Evolutionary conservation across 2,888 invertebrate genomes (phyloP), one percentile per base, ranked within the genome.

Genomic region (Epistrophe grossulariae): DNA sequence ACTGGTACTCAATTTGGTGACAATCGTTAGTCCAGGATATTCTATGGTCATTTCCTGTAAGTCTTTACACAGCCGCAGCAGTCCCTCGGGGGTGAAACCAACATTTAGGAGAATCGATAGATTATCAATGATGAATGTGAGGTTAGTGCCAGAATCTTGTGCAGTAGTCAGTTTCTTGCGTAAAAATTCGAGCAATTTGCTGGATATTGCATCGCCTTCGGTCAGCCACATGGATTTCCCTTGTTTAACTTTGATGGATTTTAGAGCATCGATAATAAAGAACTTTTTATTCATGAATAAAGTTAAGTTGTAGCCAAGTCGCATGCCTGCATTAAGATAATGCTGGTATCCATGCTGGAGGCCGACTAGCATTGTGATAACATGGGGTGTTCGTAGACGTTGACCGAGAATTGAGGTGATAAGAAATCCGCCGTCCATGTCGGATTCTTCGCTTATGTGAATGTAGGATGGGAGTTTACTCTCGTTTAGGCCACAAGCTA

Each of bases 381-480:
- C 93, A 38, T 92, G 91, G 83, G 95, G 94, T 84, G 94, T 94
- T 89, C 95, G 94, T 68, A 95, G 91, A 45, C 95, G 94, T 89
- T 96, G 94, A 0, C 94, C 94, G 66, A 96, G 92, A 15, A 96
- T 93, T 89, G 95, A 95, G 90, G 95, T 96, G 50, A 95, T 93
- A 72, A 97, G 92, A 91, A 97, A 97, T 90, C 95, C 95, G 77
- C 96, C 95, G 91, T 97, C 96, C 89, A 95, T 95, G 68, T 95
- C 94, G 84, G 95, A 94, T 64, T 95, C 94, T 92, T 97, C 97
- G 90, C 95, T 95, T 40, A 96, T 94, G 70, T 95, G 93, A 82
- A 96, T 94, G 52, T 95, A 93, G 38, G 93, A 91, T 62, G 93
- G 92, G 83, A 95, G 92, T 68, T 94, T 93, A 89, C 94, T 94